Conservation (phyloP, 2,888 invertebrate species). For the Troides aeacus region DNA sequence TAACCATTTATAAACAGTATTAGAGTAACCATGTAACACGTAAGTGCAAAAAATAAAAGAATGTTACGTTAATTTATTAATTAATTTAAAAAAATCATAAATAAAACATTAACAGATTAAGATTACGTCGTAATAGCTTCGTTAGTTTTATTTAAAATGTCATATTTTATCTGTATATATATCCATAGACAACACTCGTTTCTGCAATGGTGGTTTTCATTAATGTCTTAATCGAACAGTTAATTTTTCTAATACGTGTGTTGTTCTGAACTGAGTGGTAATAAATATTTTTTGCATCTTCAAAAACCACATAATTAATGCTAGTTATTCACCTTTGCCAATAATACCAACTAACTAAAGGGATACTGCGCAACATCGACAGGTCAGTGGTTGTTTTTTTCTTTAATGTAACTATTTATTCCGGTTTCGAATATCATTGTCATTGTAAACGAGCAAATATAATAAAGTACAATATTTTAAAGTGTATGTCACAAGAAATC, state of each 20-base stretch:
- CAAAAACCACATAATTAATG: not conserved
- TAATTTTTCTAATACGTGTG: not conserved
- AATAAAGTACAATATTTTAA: not conserved
- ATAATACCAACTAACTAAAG: not conserved
- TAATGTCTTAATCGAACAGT: not conserved
- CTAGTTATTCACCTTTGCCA: not conserved
- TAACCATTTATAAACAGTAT: too few species aligned
- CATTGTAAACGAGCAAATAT: not conserved
- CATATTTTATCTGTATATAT: not conserved
- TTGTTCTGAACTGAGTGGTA: not conserved
- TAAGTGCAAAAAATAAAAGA: too few species aligned
- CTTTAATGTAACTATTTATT: not conserved
- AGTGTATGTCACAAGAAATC: not conserved
- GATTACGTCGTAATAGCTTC: not conserved
- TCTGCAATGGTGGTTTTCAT: not conserved
- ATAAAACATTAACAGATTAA: not conserved
- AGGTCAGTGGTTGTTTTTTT: constrained; percentile 12
- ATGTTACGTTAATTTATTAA: too few species aligned
- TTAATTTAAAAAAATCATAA: not conserved
- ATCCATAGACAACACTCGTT: not conserved
- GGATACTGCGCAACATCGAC: constrained; percentile 7
- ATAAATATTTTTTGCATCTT: not conserved
- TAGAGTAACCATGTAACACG: too few species aligned
- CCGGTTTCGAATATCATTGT: constrained; percentile 3
- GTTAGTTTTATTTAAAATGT: not conserved